Conservation (phyloP, 2,888 invertebrate species). For the Mesoligia furuncula region DNA sequence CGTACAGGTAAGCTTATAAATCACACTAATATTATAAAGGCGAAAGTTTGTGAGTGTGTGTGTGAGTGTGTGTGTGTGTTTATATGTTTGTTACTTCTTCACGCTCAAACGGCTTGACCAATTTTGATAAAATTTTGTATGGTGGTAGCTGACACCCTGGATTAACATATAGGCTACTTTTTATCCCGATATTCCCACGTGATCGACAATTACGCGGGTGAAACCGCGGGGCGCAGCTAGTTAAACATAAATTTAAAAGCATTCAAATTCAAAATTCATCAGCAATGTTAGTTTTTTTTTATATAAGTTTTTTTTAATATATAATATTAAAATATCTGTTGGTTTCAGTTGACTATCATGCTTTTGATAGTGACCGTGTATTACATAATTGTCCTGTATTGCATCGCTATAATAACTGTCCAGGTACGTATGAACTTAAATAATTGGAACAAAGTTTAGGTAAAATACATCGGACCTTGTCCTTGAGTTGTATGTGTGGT, state of each 20-base stretch:
- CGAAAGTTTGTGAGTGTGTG: too few relatives aligned
- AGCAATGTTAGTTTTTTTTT: background rate
- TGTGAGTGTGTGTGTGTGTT: too few relatives aligned
- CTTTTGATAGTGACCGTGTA: constrained; percentile 61
- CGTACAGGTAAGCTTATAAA: constrained; percentile 64
- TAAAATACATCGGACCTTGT: background rate
- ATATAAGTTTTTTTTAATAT: background rate
- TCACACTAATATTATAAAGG: too few relatives aligned
- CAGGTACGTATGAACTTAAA: constrained; percentile 58
- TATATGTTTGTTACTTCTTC: too few relatives aligned
- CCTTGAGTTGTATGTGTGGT: too few relatives aligned
- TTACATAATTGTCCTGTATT: constrained; percentile 67
- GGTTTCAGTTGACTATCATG: constrained; percentile 71
- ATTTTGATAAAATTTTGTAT: too few relatives aligned
- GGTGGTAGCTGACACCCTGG: too few relatives aligned
- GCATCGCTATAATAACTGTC: constrained; percentile 52
- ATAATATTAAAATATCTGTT: background rate
- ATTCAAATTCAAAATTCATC: background rate
- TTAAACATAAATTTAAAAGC: background rate
- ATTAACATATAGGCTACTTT: too few relatives aligned
- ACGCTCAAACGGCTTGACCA: too few relatives aligned
- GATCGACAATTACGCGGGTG: too few relatives aligned
- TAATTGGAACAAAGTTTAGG: background rate
- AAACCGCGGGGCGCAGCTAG: too few relatives aligned
- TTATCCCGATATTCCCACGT: too few relatives aligned